A percentile compares a stretch with the other conserved stretches of the same genome.
Conservation (phyloP, 1,140 invertebrate species). For the Teleopsis dalmanni region DNA sequence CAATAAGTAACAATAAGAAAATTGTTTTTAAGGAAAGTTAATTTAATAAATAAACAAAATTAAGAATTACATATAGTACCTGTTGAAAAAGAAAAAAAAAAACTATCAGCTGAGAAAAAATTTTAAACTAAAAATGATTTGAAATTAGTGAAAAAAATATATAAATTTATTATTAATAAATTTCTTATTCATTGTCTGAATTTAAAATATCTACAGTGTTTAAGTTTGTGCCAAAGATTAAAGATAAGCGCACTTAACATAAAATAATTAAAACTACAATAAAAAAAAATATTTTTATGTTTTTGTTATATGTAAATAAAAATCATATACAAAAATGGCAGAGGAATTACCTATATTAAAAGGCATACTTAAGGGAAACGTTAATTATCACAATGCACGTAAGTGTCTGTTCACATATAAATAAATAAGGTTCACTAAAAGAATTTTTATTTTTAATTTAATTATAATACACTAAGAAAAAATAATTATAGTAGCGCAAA, state of each 20-base stretch:
- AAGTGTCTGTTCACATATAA: too few relatives aligned
- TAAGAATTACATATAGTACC: slow-evolving; percentile 2
- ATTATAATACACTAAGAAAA: too few relatives aligned
- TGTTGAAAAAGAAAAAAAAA: neutral
- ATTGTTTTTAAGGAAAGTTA: neutral
- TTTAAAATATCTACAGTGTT: neutral
- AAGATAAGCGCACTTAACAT: neutral
- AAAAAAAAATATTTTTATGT: neutral
- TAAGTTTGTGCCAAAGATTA: neutral
- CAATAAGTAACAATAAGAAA: neutral
- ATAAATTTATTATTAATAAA: too few relatives aligned
- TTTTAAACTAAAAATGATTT: neutral
- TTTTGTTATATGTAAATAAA: neutral
- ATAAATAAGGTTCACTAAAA: too few relatives aligned
- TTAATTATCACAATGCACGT: slow-evolving; percentile 85
- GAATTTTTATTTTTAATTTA: too few relatives aligned
- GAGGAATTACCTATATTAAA: slow-evolving; percentile 82
- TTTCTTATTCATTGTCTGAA: too few relatives aligned
- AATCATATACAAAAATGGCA: slow-evolving; percentile 51
- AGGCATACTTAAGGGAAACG: slow-evolving; percentile 77
- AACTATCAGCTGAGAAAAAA: neutral
- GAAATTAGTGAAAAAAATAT: neutral
- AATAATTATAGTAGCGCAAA: too few relatives aligned
- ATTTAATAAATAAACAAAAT: neutral
- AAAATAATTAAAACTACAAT: neutral